Percentiles rank a stretch among this genome's conserved stretches.
Conservation (phyloP, 2,888 invertebrate genomes). For the Congeria kusceri region DNA sequence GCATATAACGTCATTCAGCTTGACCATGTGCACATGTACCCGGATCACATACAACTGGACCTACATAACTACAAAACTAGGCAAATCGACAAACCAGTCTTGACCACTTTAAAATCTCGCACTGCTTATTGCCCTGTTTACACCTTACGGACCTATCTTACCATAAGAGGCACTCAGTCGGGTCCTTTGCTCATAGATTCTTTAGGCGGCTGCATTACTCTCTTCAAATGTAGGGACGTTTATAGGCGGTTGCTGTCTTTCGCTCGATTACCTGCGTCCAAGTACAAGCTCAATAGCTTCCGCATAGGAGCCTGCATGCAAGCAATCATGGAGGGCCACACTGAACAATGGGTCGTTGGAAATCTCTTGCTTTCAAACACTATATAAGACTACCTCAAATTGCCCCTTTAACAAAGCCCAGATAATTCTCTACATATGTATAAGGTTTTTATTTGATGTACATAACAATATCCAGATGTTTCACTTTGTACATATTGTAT, state of each 20-base stretch:
- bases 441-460: too few relatives aligned
- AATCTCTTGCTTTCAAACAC: constrained; percentile 31
- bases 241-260: constrained; percentile 2
- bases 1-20: constrained; percentile 4
- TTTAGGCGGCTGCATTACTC: too few relatives aligned
- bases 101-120: background rate
- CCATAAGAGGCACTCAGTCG: background rate
- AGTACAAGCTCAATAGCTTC: constrained; percentile 36
- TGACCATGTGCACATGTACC: background rate
- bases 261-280: constrained; percentile 1
- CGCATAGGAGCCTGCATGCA: constrained; percentile 30
- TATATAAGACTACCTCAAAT: constrained; percentile 24
- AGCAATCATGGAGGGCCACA: constrained; percentile 15
- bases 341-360: constrained; percentile 46
- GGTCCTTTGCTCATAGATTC: constrained; percentile 8
- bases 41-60: background rate
- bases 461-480: too few relatives aligned
- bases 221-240: background rate
- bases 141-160: background rate
- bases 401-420: too few relatives aligned
- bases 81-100: background rate
- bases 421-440: too few relatives aligned
- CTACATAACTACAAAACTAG: constrained; percentile 15
- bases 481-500: too few relatives aligned
- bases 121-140: background rate